Base-by-base conservation (phyloP, 1,140 invertebrate genomes). In the Apis florea region DNA sequence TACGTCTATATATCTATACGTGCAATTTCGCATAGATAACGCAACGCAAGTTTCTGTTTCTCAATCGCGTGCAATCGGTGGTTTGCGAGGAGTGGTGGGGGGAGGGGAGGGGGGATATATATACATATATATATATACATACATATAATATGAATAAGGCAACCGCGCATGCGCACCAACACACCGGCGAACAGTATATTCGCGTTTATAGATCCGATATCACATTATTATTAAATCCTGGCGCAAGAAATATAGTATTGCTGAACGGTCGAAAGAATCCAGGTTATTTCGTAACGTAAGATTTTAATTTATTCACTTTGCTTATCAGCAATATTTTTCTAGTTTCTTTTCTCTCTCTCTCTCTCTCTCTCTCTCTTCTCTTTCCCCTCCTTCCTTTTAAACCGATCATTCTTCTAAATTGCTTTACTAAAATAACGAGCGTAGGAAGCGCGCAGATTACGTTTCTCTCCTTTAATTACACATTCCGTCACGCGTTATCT, bases 221-320 rank as follows among this genome's bases (percentile, higher is more conserved):
- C 79, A 59, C 61, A 85, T 86, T 86, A 86, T 86, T 86, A 86
- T 85, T 85, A 85, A 86, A 86, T 86, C 31, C 79, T 64, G 73
- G 54, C 67, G 63, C 40, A 56, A 85, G 69, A 51, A 67, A 68
- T 49, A 68, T 73, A 40, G 31, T 40, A 66, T 74, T 80, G 61
- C 70, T 51, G 51, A 73, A 73, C 78, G 58, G 6, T 71, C 53
- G 69, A 47, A 64, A 63, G 69, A 79, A 79, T 64, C 69, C 56
- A 53, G 49, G 58, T 54, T 64, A 73, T 73, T 78, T 59, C 54
- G 53, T 49, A 59, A 78, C 40, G 40, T 31, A 69, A 5, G 24
- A 75, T 58, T 78, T 78, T 78, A 78, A 78, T 78, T 78, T 70
- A 70, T 70, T 80, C 72, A 19, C 5, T 77, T 47, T 17, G 26